Evolutionary conservation across 2,797 vertebrate species (phyloP).

Genomic region (Alauda arvensis): DNA sequence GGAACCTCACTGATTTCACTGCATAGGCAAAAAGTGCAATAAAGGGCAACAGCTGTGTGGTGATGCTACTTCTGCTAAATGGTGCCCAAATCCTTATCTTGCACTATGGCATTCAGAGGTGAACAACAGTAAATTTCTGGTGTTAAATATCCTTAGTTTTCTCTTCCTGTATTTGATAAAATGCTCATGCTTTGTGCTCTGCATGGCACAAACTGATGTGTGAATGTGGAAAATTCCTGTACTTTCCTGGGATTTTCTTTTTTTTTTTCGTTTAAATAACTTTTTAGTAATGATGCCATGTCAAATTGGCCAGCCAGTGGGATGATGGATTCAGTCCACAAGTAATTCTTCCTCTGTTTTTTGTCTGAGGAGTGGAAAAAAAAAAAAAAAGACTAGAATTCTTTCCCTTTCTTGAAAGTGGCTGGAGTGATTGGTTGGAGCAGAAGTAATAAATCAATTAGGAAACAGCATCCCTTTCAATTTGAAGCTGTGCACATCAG

Average conservation of each 20-base stretch:
- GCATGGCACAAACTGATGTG: neutral
- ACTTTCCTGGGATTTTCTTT: neutral
- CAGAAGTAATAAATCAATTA: neutral
- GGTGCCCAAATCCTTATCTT: neutral
- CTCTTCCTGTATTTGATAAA: neutral
- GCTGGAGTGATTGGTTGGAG: neutral
- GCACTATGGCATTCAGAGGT: neutral
- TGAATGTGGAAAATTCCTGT: neutral
- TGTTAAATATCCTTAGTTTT: neutral
- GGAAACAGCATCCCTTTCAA: neutral
- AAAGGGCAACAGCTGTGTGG: neutral
- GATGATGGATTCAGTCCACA: neutral
- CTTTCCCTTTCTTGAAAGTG: neutral
- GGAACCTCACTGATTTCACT: neutral
- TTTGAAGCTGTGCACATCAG: neutral
- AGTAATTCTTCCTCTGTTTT: neutral
- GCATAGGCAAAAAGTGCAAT: neutral
- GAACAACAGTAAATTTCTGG: neutral
- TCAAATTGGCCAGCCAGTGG: neutral
- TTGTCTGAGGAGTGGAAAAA: neutral
- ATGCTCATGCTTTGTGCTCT: neutral
- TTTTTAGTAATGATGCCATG: neutral
- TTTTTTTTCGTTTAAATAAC: neutral
- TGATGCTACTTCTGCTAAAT: rapidly evolving
- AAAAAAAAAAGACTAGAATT: neutral